Base-by-base conservation (phyloP, 1,140 invertebrate species). In the Trypoxylus dichotomus region DNA sequence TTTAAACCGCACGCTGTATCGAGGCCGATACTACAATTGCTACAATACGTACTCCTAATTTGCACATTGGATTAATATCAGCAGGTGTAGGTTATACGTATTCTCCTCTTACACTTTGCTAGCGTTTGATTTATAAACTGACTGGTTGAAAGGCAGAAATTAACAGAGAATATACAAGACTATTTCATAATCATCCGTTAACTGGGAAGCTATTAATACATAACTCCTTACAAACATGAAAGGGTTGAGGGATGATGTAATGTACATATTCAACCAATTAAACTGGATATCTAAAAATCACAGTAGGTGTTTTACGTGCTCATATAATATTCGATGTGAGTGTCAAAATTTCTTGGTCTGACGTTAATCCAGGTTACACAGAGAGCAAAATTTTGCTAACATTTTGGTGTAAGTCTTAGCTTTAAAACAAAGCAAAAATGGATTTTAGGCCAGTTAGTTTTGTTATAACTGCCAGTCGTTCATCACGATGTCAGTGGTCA, bases 31-130 rank as follows among this genome's bases (percentile, higher is more conserved):
- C 19, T 63, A 24, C 60, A 24, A 63, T 63, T 27, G 25, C n/a
- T 63, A 27, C 21, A 63, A 27, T 24, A 63, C 21, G 60, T 21
- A 21, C 13, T 63, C 21, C 60, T 27, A 63, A 63, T 63, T 63
- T 63, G 21, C 60, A 63, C 60, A 11, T 24, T 63, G 60, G 60
- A 63, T 63, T 63, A 63, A 63, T 27, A 24, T 63, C 60, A 19
- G n/a, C 10, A 24, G 21, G 60, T 63, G 60, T 63, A 21, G 10
- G 19, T 63, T 11, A 3, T 27, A 19, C 60, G 2, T 21, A 63
- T 11, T 19, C 19, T 63, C 25, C 13, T 3, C n/a, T 47, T 13
- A 47, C 13, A 19, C 43, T 15, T 19, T 47, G 43, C 8, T 13
- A 15, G 13, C n/a, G 11, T 19, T 15, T 47, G 13, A 47, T 15